Evolutionary conservation across 2,888 invertebrate genomes (phyloP).

Genomic region (Tinea pellionella): DNA sequence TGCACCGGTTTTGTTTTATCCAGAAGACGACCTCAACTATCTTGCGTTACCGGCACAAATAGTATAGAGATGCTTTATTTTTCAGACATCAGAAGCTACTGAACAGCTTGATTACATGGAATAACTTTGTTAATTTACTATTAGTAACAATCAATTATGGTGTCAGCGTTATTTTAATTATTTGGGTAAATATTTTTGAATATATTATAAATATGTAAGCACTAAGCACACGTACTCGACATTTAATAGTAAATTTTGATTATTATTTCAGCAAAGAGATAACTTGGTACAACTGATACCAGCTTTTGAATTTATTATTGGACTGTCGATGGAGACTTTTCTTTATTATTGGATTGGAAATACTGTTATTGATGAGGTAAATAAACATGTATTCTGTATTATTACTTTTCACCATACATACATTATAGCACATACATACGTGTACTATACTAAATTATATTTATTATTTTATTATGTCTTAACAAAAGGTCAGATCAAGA

Average conservation of each 20-base stretch:
- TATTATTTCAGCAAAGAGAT: not conserved
- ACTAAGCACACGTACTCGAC: no score
- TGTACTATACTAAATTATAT: no score
- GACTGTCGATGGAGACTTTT: not conserved
- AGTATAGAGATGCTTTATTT: not conserved
- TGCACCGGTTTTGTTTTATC: no score
- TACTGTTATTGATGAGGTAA: not conserved
- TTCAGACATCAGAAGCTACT: not conserved
- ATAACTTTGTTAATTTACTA: not conserved
- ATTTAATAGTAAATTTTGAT: no score
- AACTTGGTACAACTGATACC: not conserved
- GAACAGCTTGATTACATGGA: not conserved
- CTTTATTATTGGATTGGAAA: slow-evolving; percentile 1
- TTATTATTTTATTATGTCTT: no score
- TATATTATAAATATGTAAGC: not conserved
- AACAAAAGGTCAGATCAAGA: no score
- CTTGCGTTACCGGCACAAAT: no score
- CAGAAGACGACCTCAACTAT: no score
- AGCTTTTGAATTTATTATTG: not conserved
- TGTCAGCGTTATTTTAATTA: not conserved
- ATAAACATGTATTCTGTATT: no score
- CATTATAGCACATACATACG: no score
- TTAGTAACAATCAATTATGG: not conserved
- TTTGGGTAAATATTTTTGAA: not conserved
- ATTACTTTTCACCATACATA: no score